Base-by-base conservation (phyloP, 2,888 invertebrate genomes). In the Dynastes maya region DNA sequence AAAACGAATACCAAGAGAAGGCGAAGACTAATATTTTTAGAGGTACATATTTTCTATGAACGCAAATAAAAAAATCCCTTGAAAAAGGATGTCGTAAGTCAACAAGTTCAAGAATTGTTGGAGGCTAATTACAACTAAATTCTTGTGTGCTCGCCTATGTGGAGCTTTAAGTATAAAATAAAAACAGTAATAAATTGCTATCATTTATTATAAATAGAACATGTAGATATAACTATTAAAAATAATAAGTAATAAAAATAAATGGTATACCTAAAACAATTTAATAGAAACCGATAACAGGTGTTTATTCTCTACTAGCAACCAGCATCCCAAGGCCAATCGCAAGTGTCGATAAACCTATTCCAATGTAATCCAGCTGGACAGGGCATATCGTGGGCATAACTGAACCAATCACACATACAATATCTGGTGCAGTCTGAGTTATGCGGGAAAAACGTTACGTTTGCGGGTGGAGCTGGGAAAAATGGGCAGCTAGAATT, bases 381-480 rank as follows among this genome's bases (percentile, higher is more conserved):
- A 8, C 72, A 72, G 1, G 58, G 37, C 72, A 72, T 72, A 16
- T 72, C 58, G 22, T 72, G 72, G 16, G 45, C 72, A 5, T 22
- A 11, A 1, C 53, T 37, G 11, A 22, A 72, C 40, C 61, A 61
- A 16, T 72, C 72, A 27, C 72, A 72, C 58, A 72, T 72, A 8
- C 72, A 72, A 40, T 72, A 72, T 58, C 72, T 72, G 1, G 8
- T n/a, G 27, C 72, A 72, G 8, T 55, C 61, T 16, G 22, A 13
- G n/a, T 58, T 45, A 58, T 72, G 72, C 9, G 55, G 58, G 32
- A 58, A 58, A 16, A 72, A 72, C 11, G 68, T 68, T 22, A 68
- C 68, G n/a, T 68, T 68, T 49, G 68, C 27, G 2, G 72, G 45
- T 32, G 72, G 72, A 9, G 37, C 51, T 22, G 29, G 63, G 29